Base-by-base conservation (phyloP, 2,113 vertebrate genomes). In the Empidonax traillii region DNA sequence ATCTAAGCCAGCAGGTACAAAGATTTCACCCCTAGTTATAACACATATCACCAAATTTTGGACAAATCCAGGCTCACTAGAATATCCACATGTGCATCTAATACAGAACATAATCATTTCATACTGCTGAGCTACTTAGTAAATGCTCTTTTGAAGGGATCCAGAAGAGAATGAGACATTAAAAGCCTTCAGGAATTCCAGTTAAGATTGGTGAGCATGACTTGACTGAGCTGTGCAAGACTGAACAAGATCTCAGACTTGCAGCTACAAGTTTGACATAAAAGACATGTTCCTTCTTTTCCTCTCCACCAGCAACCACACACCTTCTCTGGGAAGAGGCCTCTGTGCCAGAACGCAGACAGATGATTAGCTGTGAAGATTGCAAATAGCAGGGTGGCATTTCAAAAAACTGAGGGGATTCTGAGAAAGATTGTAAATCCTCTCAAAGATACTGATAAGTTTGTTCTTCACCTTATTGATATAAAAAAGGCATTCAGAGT, bases 371-470 rank as follows among this genome's bases (percentile, higher is more conserved):
- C 82, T 92, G 68, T 14, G 44, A 55, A 41, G 65, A 27, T 30
- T 49, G 68, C 78, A 96, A 92, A 94, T 75, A 61, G 30, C 79
- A 94, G 59, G 65, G 0, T 95, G 95, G 56, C 75, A 86, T 94
- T 94, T 92, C 33, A 80, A 55, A 76, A 84, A 93, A 74, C 6
- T 30, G 75, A 85, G 13, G 14, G 31, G 61, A 59, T 86, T 74
- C 72, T 44, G 28, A 55, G 56, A 56, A 67, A 71, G 67, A 61
- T 59, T 63, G 39, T 56, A 87, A 91, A 90, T 71, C 82, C 82
- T 77, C 85, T 59, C 47, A 84, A n/a, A 94, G 90, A 92, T 84
- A 81, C 76, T 71, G 65, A 9, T 52, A 74, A 61, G 61, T 78
- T 77, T 66, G 68, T 73, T 95, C 87, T 95, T 80, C 35, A 28